phyloP scores from a whole-genome alignment of 2,797 vertebrate species.

The Pangasius krempfi region DNA sequence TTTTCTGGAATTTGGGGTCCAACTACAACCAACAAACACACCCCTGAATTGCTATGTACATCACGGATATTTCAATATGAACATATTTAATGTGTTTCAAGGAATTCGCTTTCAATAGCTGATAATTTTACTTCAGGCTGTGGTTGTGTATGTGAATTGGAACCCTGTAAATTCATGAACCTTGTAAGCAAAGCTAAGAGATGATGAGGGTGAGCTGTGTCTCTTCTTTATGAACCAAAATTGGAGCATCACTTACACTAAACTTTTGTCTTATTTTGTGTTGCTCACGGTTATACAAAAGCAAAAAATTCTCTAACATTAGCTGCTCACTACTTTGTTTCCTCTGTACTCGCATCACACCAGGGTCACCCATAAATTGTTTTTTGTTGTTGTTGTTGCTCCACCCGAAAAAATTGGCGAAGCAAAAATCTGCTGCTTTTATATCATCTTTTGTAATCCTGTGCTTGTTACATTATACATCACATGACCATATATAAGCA shows the following conservation, averaged over 20 bases:
- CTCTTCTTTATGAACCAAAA: no score
- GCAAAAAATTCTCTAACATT: not conserved
- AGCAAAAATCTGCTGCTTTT: not conserved
- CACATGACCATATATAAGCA: not conserved
- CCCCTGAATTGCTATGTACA: not conserved
- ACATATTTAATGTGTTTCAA: no score
- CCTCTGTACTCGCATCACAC: not conserved
- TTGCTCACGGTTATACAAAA: no score
- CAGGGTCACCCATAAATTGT: no score
- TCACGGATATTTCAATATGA: no score
- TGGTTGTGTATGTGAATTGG: not conserved
- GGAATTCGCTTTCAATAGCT: no score
- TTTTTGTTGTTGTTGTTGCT: no score
- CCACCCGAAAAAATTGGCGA: not conserved
- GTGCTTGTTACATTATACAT: not conserved
- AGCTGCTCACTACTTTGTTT: not conserved
- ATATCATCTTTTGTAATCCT: not conserved
- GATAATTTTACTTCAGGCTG: not conserved
- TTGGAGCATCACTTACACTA: no score
- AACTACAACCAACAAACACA: not conserved
- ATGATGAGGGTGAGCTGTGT: no score
- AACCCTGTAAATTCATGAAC: not conserved
- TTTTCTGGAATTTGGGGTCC: no score
- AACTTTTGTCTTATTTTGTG: no score
- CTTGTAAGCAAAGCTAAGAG: not conserved